Evolutionary conservation across 2,113 vertebrate species (phyloP).

Genomic region (Romanogobio albipinnatus): DNA sequence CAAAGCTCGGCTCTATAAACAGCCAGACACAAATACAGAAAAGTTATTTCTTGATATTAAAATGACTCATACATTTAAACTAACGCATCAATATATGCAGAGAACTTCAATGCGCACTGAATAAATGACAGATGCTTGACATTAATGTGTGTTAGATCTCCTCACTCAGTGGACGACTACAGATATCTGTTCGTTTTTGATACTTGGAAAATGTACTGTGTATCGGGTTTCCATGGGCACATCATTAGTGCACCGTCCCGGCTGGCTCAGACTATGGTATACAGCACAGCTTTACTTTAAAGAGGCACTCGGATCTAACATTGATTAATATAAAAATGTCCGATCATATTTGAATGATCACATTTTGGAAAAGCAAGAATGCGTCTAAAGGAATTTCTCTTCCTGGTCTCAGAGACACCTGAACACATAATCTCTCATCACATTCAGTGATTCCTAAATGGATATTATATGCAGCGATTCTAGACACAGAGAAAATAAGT

Average conservation of each 20-base stretch:
- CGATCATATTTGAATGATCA: neutral
- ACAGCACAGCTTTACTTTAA: conserved; percentile 59
- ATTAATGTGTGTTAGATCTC: neutral
- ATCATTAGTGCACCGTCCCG: conserved; percentile 71
- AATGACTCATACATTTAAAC: neutral
- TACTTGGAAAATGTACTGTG: conserved; percentile 62
- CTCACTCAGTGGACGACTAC: neutral
- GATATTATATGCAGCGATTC: neutral
- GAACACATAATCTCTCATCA: neutral
- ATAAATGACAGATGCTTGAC: neutral
- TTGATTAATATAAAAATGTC: neutral
- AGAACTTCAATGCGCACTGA: neutral
- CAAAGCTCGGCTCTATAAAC: conserved; percentile 2
- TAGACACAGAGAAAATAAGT: neutral
- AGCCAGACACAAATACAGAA: conserved; percentile 4
- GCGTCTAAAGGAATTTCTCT: neutral
- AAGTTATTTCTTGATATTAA: conserved; percentile 11
- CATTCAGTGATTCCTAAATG: neutral
- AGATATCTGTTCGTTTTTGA: neutral
- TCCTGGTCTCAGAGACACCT: neutral
- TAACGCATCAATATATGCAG: neutral
- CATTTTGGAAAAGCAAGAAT: neutral
- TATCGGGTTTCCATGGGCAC: conserved; percentile 81
- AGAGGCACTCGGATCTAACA: neutral
- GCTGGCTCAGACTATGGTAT: conserved; percentile 62